Percentiles rank a stretch among this genome's conserved stretches.
Conservation (phyloP, 92 coral and sea anemone species). For the Epizoanthus stellaris region DNA sequence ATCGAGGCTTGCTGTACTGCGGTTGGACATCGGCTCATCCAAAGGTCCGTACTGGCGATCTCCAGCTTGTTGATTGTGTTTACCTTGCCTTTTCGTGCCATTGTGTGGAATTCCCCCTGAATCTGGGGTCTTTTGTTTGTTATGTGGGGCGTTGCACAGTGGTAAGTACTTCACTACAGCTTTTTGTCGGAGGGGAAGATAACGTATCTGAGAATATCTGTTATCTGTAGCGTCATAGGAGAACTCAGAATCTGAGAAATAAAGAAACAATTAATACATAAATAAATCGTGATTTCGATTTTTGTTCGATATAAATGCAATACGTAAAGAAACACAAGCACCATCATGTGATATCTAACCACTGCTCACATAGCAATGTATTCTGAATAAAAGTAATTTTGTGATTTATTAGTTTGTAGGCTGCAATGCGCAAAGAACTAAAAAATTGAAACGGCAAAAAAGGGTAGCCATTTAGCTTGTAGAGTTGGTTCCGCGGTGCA, state of each 20-base stretch:
- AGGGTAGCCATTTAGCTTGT: no score
- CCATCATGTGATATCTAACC: no score
- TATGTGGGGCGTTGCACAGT: background rate
- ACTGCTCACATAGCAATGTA: no score
- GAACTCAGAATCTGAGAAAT: background rate
- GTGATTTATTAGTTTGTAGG: no score
- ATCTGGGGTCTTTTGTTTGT: background rate
- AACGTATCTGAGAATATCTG: background rate
- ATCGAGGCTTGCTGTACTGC: slow-evolving; percentile 10
- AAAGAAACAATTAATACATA: background rate
- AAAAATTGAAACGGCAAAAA: no score
- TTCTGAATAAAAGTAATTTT: no score
- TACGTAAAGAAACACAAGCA: no score
- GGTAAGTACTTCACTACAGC: background rate
- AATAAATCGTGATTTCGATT: background rate
- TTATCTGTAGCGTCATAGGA: background rate
- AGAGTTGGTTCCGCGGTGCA: no score
- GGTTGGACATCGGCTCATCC: background rate
- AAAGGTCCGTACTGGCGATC: no score
- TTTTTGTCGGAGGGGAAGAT: background rate
- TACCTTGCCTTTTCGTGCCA: background rate
- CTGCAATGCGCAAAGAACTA: no score
- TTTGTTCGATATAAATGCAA: no score
- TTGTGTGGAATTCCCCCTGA: background rate
- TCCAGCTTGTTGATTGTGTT: no score